Evolutionary conservation across 2,113 vertebrate genomes (phyloP), one percentile per base, ranked within the genome.

Genomic region (Eupsittula cactorum): DNA sequence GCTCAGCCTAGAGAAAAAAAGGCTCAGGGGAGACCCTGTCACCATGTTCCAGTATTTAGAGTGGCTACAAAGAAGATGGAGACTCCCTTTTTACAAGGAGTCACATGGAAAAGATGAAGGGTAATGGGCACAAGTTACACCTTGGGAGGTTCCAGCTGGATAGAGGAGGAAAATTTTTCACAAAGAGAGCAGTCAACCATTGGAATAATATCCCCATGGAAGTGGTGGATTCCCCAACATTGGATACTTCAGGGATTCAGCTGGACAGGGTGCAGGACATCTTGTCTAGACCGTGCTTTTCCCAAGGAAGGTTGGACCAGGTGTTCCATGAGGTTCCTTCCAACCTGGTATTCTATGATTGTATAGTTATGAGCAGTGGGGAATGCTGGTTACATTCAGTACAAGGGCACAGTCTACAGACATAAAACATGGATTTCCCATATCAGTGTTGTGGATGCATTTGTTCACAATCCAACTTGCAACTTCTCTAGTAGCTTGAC

Each of bases 141-240:
- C 16, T 78, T 33, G 23, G 46, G 70, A 78, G 28, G 37, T 7
- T 73, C 70, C 23, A 5, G 15, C 6, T 73, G 52, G 33, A 57
- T 15, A 16, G 7, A 44, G 55, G 33, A 50, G 24, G 42, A 69
- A 83, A 83, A 46, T 4, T 74, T 79, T 91, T 63, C 53, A 50
- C 41, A 33, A 5, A 21, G 11, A 57, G 20, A 68, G 63, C 39
- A 57, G 46, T 69, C 9, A 79, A 25, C 6, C 21, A 5, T 13
- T 50, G 35, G 28, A 59, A 50, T 78, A 50, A 91, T 25, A 14
- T 74, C 9, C 25, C 33, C 7, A 13, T 33, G 29, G 14, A 46
- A 79, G 33, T 21, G 41, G 6, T 52, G 42, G 20, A 41, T 74
- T 74, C 35, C 24, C 5, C 33, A 63, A 0, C 1, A 6, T 0